These are phyloP conservation scores for Thelaira solivaga DNA, from an alignment of 2,888 invertebrate species.

Conservation along the genomic window DNA sequence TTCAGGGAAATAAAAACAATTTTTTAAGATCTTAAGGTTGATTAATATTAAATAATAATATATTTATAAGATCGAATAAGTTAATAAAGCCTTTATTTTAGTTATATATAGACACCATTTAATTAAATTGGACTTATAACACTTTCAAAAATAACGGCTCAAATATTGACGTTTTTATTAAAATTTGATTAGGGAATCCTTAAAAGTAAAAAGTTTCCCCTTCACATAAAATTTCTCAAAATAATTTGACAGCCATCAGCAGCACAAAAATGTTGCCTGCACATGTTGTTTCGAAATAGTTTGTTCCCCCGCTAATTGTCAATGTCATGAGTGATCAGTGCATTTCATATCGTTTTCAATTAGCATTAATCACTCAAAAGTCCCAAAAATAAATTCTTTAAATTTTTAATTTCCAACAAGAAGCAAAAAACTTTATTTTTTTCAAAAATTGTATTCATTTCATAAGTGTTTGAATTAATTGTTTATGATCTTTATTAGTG, in stretches of 20 bases:
- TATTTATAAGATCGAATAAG: neutral
- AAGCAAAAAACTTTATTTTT: neutral
- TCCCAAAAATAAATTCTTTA: constrained; percentile 19
- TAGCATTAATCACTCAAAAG: constrained; percentile 59
- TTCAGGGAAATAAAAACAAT: too few species aligned
- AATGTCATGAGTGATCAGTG: constrained; percentile 43
- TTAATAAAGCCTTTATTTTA: too few species aligned
- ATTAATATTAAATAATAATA: too few species aligned
- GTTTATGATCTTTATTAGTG: constrained; percentile 31
- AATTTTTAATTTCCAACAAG: constrained; percentile 13
- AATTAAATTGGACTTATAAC: too few species aligned
- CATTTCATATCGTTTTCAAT: constrained; percentile 45
- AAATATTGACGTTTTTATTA: too few species aligned
- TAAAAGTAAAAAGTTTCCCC: neutral
- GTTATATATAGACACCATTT: too few species aligned
- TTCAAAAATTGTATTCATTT: constrained; percentile 29
- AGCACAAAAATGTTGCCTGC: neutral
- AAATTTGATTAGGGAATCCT: too few species aligned
- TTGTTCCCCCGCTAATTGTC: constrained; percentile 37
- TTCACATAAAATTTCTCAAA: neutral
- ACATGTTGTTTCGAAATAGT: constrained; percentile 14
- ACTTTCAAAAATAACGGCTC: too few species aligned
- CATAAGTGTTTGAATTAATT: constrained; percentile 48
- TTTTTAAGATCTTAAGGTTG: too few species aligned
- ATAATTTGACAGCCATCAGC: constrained; percentile 3